Conservation (phyloP, 2,113 vertebrate genomes). For the Cricetomys ansorgei region DNA sequence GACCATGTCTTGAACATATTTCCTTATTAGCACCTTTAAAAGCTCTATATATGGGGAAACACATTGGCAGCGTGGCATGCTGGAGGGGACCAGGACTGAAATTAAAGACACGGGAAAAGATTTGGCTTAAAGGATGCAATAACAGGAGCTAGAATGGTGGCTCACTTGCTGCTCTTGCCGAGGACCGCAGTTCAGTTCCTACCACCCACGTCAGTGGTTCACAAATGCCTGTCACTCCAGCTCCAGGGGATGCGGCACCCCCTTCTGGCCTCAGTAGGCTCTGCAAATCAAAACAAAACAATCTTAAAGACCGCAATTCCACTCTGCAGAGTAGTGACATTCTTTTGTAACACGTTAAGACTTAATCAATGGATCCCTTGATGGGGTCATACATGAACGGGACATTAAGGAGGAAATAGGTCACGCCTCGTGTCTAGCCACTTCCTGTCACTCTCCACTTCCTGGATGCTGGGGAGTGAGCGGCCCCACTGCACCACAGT, state of each 20-base stretch:
- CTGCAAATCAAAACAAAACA: neutral
- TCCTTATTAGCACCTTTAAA: slow-evolving; percentile 54
- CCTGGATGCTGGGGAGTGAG: neutral
- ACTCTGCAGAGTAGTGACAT: neutral
- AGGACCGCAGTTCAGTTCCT: neutral
- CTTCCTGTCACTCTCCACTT: neutral
- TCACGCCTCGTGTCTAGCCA: neutral
- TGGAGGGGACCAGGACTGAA: neutral
- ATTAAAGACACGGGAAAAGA: slow-evolving; percentile 19
- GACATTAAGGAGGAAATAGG: neutral
- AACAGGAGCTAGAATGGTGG: neutral
- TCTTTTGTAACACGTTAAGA: neutral
- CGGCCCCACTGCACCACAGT: no score
- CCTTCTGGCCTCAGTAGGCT: neutral
- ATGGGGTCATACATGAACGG: neutral
- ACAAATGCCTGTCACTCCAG: neutral
- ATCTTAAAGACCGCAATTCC: neutral
- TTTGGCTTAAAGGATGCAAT: slow-evolving; percentile 32
- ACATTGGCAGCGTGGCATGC: neutral
- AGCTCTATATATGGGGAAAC: neutral
- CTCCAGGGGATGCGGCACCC: neutral
- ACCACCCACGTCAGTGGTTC: neutral
- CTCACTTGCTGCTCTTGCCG: neutral
- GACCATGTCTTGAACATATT: slow-evolving; percentile 41
- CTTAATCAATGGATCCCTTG: neutral